These are phyloP conservation scores for Ochotona curzoniae DNA, from an alignment of 2,113 vertebrate species.

Conservation along the genomic window DNA sequence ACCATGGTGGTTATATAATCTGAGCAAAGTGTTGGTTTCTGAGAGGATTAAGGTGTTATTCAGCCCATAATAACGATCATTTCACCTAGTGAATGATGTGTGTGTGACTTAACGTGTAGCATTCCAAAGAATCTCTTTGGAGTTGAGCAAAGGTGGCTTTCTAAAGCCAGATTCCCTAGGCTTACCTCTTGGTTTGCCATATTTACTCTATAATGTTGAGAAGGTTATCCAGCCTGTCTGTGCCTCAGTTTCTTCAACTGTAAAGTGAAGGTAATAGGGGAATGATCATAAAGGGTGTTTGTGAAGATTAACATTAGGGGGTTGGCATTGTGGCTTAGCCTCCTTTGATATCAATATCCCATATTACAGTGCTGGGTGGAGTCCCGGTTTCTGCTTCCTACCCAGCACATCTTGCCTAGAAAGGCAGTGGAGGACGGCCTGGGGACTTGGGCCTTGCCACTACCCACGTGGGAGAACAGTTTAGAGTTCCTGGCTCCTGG, in stretches of 20 bases:
- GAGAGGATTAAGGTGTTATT: not conserved
- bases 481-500: no score
- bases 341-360: no score
- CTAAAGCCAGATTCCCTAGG: not conserved
- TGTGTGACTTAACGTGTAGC: not conserved
- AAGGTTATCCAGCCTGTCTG: not conserved
- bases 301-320: not conserved
- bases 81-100: not conserved
- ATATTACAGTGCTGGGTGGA: no score
- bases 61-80: not conserved
- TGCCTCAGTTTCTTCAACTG: not conserved
- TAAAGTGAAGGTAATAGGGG: not conserved
- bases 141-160: not conserved
- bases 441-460: no score
- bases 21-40: not conserved
- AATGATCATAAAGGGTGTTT: not conserved
- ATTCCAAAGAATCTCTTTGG: not conserved
- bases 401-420: no score
- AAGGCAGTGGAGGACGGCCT: no score
- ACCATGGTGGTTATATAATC: not conserved
- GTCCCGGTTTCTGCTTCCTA: no score
- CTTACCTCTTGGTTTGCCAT: not conserved
- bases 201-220: not conserved
- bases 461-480: no score
- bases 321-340: no score